Base-by-base conservation (phyloP, 2,888 invertebrate genomes). In the Callinectes sapidus region DNA sequence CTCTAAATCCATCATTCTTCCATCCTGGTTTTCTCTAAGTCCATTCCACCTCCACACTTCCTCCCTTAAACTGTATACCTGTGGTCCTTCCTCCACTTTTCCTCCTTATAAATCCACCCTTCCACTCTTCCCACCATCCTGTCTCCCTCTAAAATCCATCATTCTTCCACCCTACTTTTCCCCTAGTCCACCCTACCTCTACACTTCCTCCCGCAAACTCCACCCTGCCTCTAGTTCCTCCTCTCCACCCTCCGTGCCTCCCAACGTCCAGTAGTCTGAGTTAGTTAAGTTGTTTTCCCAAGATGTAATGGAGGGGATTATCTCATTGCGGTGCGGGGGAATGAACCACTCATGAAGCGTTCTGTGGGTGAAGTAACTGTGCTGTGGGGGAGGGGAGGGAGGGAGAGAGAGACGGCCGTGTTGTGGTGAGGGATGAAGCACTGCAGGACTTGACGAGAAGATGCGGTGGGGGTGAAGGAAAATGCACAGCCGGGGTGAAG, bases 281-380 rank as follows among this genome's bases (percentile, higher is more conserved):
- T 71, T 48, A 48, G 48, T 48, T 71, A 71, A 71, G 71, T n/a
- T 28, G 71, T 71, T 61, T 61, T 71, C 71, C 71, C 71, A 28
- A n/a, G 71, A 71, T 28, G 28, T 71, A 71, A 28, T 71, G 8
- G 71, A 13, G n/a, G 71, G 71, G n/a, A 71, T 71, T 71, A 71
- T 71, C 71, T 28, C 28, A 71, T 71, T 71, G 71, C n/a, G n/a
- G 28, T 28, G 71, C 71, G 71, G 28, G 71, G 71, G 71, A 71
- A 71, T 71, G 71, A 71, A 28, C 28, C 28, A 5, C n/a, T 71
- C 71, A 71, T 71, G n/a, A 71, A 28, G 71, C 28, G 28, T 5
- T 71, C 71, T 71, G 23, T 71, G 71, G 71, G 71, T 71, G 71
- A 71, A 71, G 71, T 71, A 71, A 71, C 71, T 71, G 71, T 71